Base-by-base conservation (phyloP, 1,140 invertebrate species). In the Teleogryllus occipitalis region DNA sequence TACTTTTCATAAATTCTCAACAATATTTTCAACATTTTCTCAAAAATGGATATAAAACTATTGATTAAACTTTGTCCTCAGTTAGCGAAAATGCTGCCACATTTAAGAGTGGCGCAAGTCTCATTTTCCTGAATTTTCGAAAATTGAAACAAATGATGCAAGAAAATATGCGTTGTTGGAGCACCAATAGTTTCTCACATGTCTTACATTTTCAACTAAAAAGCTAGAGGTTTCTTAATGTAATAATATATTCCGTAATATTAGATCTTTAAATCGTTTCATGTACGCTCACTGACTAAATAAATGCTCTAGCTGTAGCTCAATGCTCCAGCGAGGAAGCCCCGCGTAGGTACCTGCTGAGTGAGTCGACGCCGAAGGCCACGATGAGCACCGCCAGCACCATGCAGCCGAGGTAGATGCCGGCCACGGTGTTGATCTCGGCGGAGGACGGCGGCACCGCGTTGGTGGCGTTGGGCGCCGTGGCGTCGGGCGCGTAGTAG, bases 331-430 rank as follows among this genome's bases (percentile, higher is more conserved):
- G 39, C n/a, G n/a, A 18, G 15, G 7, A 18, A 14, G 75, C 75
- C n/a, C 15, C 1, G 12, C 39, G 12, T 22, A 14, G 15, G 15
- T 87, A 95, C 93, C 93, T 92, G 78, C 90, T 89, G 8, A 96
- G 86, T 0, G 94, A 92, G 85, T 97, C 96, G 0, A 98, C 91
- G 47, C 94, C 93, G 18, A 96, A 85, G 7, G 90, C 89, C n/a
- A 97, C 91, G 48, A 96, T 89, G 4, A 95, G 75, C 47, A 92
- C 90, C 0, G 95, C 95, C 0, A 89, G 80, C 0, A 93, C 85
- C 88, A 96, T 95, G 83, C 93, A 96, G 0, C 87, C 89, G 0
- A 97, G 86, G 86, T 96, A 97, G 78, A 97, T 94, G 18, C 94
- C 94, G 72, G 93, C 91, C 81, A 97, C 91, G 74, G 93, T 88